A percentile compares a stretch with the other conserved stretches of the same genome.
Conservation (phyloP, 2,888 invertebrate species). For the Camptogramma bilineatum region DNA sequence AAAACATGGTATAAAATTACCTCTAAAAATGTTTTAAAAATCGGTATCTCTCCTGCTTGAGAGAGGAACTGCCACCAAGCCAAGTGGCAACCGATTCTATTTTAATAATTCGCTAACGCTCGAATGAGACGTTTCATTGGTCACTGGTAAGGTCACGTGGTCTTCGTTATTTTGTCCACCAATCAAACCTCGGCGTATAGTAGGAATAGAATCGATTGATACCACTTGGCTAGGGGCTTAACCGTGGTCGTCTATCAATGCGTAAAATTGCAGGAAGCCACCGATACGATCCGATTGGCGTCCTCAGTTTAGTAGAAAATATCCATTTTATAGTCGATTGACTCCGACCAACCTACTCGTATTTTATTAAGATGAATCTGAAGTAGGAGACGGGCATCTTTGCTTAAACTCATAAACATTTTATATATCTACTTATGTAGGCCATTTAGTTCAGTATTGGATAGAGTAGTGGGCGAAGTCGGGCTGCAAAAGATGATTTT, state of each 20-base stretch:
- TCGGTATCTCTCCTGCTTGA: not conserved
- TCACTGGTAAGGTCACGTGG: too few relatives aligned
- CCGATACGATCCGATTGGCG: slow-evolving; percentile 39
- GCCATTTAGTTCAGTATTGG: too few relatives aligned
- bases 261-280: slow-evolving; percentile 48
- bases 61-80: slow-evolving; percentile 3
- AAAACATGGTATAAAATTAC: not conserved
- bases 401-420: not conserved
- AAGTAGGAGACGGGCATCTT: not conserved
- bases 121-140: too few relatives aligned
- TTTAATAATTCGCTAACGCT: too few relatives aligned
- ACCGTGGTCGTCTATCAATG: slow-evolving; percentile 44
- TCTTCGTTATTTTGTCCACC: too few relatives aligned
- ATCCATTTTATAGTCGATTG: slow-evolving; percentile 52
- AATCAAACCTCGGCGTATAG: too few relatives aligned
- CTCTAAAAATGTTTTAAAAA: not conserved
- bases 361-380: slow-evolving; percentile 9
- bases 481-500: too few relatives aligned
- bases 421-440: not conserved
- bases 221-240: too few relatives aligned
- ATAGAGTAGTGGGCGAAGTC: too few relatives aligned
- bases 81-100: too few relatives aligned
- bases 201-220: too few relatives aligned
- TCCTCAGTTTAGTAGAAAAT: slow-evolving; percentile 46
- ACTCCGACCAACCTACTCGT: slow-evolving; percentile 25